Percentiles rank a stretch among this genome's conserved stretches.
Conservation (phyloP, 1,140 invertebrate genomes). For the Zaprionus davidi region DNA sequence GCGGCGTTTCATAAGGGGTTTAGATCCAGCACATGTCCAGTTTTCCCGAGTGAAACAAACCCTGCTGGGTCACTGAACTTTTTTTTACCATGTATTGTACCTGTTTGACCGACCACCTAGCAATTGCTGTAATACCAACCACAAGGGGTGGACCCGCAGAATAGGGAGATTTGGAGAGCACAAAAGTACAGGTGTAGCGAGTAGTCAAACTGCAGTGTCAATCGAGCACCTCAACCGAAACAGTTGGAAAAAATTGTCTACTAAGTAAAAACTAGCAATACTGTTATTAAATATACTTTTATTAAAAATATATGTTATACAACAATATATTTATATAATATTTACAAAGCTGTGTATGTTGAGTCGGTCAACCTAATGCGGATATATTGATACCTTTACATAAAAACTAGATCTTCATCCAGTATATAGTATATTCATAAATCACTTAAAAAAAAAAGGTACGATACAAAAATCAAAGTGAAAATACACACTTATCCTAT, state of each 20-base stretch:
- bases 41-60: neutral
- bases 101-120: conserved; percentile 30
- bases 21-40: neutral
- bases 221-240: conserved; percentile 29
- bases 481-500: too few species aligned
- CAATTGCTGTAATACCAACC: conserved; percentile 13
- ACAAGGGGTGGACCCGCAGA: conserved; percentile 38
- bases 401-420: too few species aligned
- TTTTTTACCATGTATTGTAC: conserved; percentile 31
- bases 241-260: conserved; percentile 13
- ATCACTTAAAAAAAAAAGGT: too few species aligned
- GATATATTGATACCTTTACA: too few species aligned
- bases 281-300: neutral
- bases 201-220: conserved; percentile 35
- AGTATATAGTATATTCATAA: too few species aligned
- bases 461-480: too few species aligned
- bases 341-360: neutral
- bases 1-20: conserved; percentile 22
- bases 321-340: neutral
- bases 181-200: conserved; percentile 47
- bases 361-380: too few species aligned
- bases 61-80: conserved; percentile 23
- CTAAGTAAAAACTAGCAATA: neutral
- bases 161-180: conserved; percentile 16
- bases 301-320: neutral